Evolutionary conservation across 2,888 invertebrate genomes (phyloP), one percentile per base, ranked within the genome.

Genomic region (Dasysyrphus tricinctus): DNA sequence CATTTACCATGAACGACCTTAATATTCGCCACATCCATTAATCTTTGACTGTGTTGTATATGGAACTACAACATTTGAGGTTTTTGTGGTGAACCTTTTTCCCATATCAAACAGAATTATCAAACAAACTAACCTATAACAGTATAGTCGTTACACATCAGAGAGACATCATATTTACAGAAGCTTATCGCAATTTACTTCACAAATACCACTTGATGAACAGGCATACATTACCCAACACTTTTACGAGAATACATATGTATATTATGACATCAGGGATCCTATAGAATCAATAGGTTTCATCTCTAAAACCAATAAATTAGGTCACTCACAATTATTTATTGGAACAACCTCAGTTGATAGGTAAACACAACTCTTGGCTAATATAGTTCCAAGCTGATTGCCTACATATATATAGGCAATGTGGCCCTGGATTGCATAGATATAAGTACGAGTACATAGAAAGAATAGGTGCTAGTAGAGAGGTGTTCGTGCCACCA

Each of bases 221-320:
- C 63, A 65, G 39, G 69, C 44, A 69, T 37, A 80, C 51, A 63
- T 75, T 56, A 61, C 49, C 59, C 2, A 42, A 11, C 51, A 14
- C 37, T 51, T 69, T 37, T 39, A 11, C 19, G 57, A 37, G 37
- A 11, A 57, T 16, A 59, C 12, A 24, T 5, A 24, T n/a, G n/a
- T n/a, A n/a, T 19, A 29, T 39, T 51, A 24, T 51, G 69, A 56
- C 74, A 83, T 54, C 57, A 54, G 65, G 47, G 44, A 72, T 24
- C 37, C 39, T 29, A 29, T 67, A 51, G 51, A 75, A 65, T 75
- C 83, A 84, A 67, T 75, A 77, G 69, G n/a, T 63, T 56, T 73
- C 84, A 80, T 80, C 76, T 73, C 67, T 77, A 69, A 77, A 80
- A 72, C 72, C 65, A 67, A 77, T 76, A 80, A 85, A 85, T 80